phyloP scores from a whole-genome alignment of 2,797 vertebrate species.

The Crocidura indochinensis region DNA sequence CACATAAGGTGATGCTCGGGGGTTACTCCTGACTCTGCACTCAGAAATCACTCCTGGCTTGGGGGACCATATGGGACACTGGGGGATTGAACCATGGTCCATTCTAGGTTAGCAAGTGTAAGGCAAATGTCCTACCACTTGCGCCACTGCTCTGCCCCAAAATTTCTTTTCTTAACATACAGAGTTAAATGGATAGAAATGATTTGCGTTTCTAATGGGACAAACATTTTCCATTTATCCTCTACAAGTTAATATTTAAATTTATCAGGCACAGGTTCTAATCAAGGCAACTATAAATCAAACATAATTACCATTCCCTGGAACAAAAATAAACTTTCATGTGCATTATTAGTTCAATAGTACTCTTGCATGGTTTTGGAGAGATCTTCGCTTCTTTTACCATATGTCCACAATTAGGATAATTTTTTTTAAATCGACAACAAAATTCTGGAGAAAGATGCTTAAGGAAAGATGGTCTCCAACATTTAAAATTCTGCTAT shows the following conservation, averaged over 20 bases:
- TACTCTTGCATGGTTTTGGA: not conserved
- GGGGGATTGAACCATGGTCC: too few species aligned
- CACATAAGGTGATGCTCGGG: too few species aligned
- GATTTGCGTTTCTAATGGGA: constrained; percentile 32
- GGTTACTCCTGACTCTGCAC: too few species aligned
- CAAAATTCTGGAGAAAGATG: not conserved
- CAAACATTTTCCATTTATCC: not conserved
- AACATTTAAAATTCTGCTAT: constrained; percentile 48
- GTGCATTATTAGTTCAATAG: not conserved
- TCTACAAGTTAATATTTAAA: constrained; percentile 5
- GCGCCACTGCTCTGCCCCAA: too few species aligned
- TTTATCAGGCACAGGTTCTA: not conserved
- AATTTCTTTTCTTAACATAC: constrained; percentile 14
- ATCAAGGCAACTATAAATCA: constrained; percentile 45
- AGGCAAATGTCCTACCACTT: too few species aligned
- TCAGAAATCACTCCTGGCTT: too few species aligned
- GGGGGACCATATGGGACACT: too few species aligned
- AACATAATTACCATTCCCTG: not conserved
- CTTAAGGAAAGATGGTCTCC: not conserved
- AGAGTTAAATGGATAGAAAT: constrained; percentile 48
- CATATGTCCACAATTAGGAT: constrained; percentile 42
- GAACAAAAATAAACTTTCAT: not conserved
- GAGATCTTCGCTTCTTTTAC: not conserved
- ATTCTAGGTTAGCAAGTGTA: too few species aligned
- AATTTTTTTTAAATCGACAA: constrained; percentile 46